phyloP scores from a whole-genome alignment of 2,888 invertebrate species.

The Saturnia pavonia region DNA sequence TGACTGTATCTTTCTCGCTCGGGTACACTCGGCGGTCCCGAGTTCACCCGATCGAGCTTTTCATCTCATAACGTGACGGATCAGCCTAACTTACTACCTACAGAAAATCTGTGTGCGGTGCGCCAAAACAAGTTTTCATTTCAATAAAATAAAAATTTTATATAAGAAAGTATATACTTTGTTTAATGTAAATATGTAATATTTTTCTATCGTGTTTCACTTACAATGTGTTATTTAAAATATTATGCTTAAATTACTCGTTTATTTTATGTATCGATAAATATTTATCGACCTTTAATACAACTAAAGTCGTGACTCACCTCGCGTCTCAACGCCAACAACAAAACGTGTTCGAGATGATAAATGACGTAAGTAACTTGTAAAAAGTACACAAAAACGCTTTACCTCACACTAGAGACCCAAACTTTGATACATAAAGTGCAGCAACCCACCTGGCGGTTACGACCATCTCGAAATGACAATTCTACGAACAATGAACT shows the following conservation, averaged over 20 bases:
- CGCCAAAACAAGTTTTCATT: too few species aligned
- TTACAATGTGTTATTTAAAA: background rate
- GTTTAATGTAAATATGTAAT: too few species aligned
- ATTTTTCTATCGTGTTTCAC: too few species aligned
- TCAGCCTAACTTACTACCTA: too few species aligned
- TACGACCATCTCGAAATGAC: conserved; percentile 54
- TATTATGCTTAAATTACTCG: background rate
- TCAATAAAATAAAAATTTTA: too few species aligned
- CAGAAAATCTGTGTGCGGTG: too few species aligned
- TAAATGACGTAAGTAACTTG: conserved; percentile 69
- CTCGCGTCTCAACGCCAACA: conserved; percentile 78
- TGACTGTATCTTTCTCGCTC: too few species aligned
- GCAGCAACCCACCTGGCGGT: conserved; percentile 59
- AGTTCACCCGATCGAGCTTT: too few species aligned
- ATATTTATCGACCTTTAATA: conserved; percentile 56
- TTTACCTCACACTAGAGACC: conserved; percentile 54
- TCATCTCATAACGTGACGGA: too few species aligned
- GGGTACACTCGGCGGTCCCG: too few species aligned
- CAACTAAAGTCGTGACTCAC: conserved; percentile 74
- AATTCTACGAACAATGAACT: conserved; percentile 74
- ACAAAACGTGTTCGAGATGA: conserved; percentile 62
- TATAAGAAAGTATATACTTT: too few species aligned
- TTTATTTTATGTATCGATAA: conserved; percentile 18
- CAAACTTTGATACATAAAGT: conserved; percentile 64
- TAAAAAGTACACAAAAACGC: conserved; percentile 62